Conservation (phyloP, 2,113 vertebrate species). For the Excalfactoria chinensis region DNA sequence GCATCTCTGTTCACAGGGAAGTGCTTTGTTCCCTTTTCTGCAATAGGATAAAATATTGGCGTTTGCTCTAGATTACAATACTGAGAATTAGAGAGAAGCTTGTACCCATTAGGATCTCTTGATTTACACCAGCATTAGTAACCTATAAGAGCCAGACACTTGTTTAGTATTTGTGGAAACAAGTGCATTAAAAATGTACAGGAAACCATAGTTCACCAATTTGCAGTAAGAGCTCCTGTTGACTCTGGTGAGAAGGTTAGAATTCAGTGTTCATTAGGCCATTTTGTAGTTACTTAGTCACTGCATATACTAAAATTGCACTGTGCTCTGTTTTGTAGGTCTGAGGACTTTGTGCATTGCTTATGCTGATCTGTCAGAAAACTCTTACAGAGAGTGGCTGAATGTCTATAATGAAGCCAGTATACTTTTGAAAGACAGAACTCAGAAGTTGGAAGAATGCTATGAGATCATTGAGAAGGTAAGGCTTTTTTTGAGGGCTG, state of each 20-base stretch:
- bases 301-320: neutral
- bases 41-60: neutral
- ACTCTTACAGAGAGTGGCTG: conserved; percentile 88
- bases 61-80: neutral
- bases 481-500: neutral
- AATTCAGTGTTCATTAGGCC: accelerated
- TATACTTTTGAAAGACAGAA: conserved; percentile 89
- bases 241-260: neutral
- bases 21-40: neutral
- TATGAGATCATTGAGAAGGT: conserved; percentile 98
- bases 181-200: neutral
- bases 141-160: neutral
- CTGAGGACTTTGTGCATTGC: conserved; percentile 95
- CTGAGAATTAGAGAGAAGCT: neutral
- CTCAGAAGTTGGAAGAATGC: conserved; percentile 92
- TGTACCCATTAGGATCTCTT: neutral
- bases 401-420: conserved; percentile 87
- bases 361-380: conserved; percentile 92
- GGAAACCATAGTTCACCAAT: neutral
- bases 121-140: neutral
- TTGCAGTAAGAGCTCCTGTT: neutral
- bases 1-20: neutral
- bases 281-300: neutral
- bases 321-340: conserved; percentile 75
- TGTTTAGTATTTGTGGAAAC: neutral